These are phyloP conservation scores for Oryzias celebensis DNA, from an alignment of 2,113 vertebrate species.

Conservation along the genomic window DNA sequence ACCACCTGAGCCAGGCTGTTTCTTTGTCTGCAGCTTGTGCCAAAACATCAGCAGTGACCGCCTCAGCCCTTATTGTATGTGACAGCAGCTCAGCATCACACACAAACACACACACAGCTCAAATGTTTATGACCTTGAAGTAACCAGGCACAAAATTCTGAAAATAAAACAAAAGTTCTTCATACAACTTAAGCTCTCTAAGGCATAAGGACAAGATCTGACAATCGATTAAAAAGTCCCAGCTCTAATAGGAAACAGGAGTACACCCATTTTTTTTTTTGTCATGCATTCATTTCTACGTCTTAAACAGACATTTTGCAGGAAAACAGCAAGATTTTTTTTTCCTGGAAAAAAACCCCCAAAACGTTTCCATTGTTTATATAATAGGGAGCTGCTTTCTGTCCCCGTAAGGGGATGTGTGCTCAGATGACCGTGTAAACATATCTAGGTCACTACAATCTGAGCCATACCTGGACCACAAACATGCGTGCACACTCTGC, in stretches of 20 bases:
- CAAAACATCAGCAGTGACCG: slow-evolving; percentile 11
- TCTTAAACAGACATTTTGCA: too few species aligned
- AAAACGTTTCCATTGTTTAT: background rate
- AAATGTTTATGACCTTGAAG: slow-evolving; percentile 26
- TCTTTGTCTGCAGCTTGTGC: slow-evolving; percentile 31
- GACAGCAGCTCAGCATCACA: slow-evolving; percentile 49
- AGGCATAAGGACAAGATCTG: too few species aligned
- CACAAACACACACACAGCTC: background rate
- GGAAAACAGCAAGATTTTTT: too few species aligned
- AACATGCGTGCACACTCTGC: slow-evolving; percentile 5
- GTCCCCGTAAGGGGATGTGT: background rate
- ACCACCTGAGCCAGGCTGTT: slow-evolving; percentile 2
- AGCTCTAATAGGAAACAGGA: too few species aligned
- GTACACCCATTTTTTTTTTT: too few species aligned
- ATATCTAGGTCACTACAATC: background rate
- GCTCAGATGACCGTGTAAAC: background rate
- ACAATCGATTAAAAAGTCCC: too few species aligned
- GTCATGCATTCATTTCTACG: too few species aligned
- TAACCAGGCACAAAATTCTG: slow-evolving; percentile 11
- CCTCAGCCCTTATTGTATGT: slow-evolving; percentile 21
- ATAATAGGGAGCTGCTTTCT: background rate
- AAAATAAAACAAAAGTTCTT: background rate
- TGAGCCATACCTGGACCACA: background rate
- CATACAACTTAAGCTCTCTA: too few species aligned
- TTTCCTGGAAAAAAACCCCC: too few species aligned